Base-by-base conservation (phyloP, 2,888 invertebrate species). In the Tiphia femorata region DNA sequence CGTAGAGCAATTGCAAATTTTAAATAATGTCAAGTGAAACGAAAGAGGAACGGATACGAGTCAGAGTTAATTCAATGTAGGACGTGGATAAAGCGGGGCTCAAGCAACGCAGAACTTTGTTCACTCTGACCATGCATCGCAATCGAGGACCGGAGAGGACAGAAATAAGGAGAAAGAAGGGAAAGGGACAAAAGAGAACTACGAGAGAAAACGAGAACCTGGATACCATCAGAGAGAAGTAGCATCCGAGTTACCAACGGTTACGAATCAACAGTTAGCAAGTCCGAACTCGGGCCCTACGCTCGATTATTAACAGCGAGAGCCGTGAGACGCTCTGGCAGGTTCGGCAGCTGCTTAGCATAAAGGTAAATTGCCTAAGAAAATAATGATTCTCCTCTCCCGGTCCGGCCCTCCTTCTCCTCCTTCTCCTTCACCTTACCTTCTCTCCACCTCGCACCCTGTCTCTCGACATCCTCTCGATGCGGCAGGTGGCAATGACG, bases 341-440 rank as follows among this genome's bases (percentile, higher is more conserved):
- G 58, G 58, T 60, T 63, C 44, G 61, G 70, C 75, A 75, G 74
- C 73, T 75, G 75, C 65, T 75, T 75, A 75, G 72, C 74, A 72
- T 73, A 67, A 70, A 63, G 68, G 66, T 65, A 73, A 75, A 74
- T 75, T 73, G 68, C 73, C 70, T 64, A 70, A 67, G 54, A 71
- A 70, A 72, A 74, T 73, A 73, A 73, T 65, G 67, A 73, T 70
- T 66, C 58, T 47, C 38, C 58, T 40, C 42, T 29, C 20, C 49
- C 29, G 7, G 46, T 19, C 30, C 44, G 55, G 44, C 51, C 41
- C 51, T 50, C 38, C 38, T 33, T 41, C 46, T 20, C 17, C 17
- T n/a, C 38, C 38, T 20, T 19, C 10, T 20, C 38, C 38, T n/a
- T n/a, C n/a, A n/a, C n/a, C n/a, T n/a, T n/a, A n/a, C n/a, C n/a